These are phyloP conservation scores for Scaptomyza pallida DNA, from an alignment of 1,140 invertebrate genomes.

Conservation along the genomic window DNA sequence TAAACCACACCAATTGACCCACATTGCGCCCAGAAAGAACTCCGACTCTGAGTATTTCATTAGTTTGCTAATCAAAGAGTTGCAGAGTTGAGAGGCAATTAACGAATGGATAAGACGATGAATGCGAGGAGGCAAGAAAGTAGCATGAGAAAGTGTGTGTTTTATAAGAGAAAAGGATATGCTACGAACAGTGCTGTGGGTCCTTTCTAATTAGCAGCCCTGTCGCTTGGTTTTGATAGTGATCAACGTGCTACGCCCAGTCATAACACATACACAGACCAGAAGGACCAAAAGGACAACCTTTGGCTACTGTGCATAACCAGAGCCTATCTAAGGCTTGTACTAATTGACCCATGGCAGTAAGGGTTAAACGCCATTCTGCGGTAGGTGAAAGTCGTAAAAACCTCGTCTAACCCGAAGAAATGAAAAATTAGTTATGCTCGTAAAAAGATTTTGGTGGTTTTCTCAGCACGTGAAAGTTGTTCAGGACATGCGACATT, in stretches of 20 bases:
- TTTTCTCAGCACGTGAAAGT: slow-evolving; percentile 6
- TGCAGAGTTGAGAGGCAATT: slow-evolving; percentile 15
- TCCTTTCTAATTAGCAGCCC: slow-evolving; percentile 34
- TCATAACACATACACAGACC: not conserved
- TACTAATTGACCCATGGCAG: slow-evolving; percentile 44
- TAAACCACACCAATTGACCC: slow-evolving; percentile 38
- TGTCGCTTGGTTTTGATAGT: slow-evolving; percentile 18
- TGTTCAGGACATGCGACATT: slow-evolving; percentile 12
- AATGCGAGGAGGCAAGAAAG: slow-evolving; percentile 12
- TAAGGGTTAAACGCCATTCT: slow-evolving; percentile 64
- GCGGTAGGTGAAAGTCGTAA: slow-evolving; percentile 77
- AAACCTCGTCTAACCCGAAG: slow-evolving; percentile 8
- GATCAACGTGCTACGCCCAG: slow-evolving; percentile 1
- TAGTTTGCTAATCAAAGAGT: slow-evolving; percentile 16
- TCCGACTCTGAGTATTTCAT: slow-evolving; percentile 33
- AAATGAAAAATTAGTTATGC: slow-evolving; percentile 62
- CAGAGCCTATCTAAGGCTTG: slow-evolving; percentile 11
- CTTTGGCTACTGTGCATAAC: slow-evolving; percentile 18
- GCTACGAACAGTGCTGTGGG: slow-evolving; percentile 9
- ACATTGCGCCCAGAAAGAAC: slow-evolving; percentile 27
- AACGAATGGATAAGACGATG: not conserved
- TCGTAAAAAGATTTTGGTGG: slow-evolving; percentile 57
- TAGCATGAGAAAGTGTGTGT: not conserved
- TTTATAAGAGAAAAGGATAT: slow-evolving; percentile 5
- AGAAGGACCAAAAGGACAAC: not conserved